phyloP scores from a whole-genome alignment of 2,797 vertebrate species.

The Ctenopoma kingsleyae region DNA sequence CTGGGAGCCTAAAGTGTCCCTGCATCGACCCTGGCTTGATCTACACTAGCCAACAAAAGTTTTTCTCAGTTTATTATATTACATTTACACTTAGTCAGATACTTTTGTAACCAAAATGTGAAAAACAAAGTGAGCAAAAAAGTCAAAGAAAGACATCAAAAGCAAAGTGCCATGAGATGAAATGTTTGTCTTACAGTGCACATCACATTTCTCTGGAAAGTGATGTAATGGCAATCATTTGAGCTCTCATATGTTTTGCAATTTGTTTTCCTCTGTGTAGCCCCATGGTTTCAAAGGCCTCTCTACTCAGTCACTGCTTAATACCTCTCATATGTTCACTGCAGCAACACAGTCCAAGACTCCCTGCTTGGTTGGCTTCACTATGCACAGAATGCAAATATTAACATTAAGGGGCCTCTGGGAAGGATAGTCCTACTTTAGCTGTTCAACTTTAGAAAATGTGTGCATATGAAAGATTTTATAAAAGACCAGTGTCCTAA shows the following conservation, averaged over 20 bases:
- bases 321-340: constrained; percentile 79
- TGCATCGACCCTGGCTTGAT: constrained; percentile 32
- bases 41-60: constrained; percentile 25
- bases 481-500: constrained; percentile 28
- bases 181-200: constrained; percentile 19
- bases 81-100: no score
- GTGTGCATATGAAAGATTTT: constrained; percentile 22
- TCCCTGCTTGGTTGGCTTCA: constrained; percentile 58
- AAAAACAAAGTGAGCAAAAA: no score
- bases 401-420: constrained; percentile 74
- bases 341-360: constrained; percentile 47
- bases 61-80: constrained; percentile 31
- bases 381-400: constrained; percentile 80
- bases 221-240: constrained; percentile 79
- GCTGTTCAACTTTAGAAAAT: constrained; percentile 37
- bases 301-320: constrained; percentile 69
- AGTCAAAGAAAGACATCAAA: no score
- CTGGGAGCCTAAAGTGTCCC: constrained; percentile 3
- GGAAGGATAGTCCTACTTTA: constrained; percentile 43
- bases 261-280: constrained; percentile 33
- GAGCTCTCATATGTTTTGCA: constrained; percentile 65
- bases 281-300: constrained; percentile 73
- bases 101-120: no score
- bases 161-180: no score
- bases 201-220: constrained; percentile 67